Conservation (phyloP, 2,113 vertebrate species). For the Elephantulus edwardii region DNA sequence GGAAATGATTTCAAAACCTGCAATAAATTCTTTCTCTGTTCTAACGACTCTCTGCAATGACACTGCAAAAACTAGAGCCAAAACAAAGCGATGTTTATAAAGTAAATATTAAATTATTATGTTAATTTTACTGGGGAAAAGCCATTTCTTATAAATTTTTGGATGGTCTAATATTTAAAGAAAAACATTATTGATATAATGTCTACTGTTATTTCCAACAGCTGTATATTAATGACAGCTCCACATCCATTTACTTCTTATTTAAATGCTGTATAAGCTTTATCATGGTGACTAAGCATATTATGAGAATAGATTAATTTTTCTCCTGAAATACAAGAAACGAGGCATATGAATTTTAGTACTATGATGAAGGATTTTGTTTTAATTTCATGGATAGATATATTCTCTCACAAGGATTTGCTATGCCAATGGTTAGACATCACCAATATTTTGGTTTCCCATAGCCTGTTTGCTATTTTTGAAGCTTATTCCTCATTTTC, state of each 20-base stretch:
- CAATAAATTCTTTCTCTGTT: conserved; percentile 57
- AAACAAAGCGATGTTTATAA: conserved; percentile 46
- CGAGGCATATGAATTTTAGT: not conserved
- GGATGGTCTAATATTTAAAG: conserved; percentile 42
- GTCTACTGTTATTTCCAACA: not conserved
- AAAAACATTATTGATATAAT: conserved; percentile 2
- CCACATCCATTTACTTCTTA: conserved; percentile 61
- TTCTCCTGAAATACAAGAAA: not conserved
- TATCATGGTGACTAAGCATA: not conserved
- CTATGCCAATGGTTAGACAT: not conserved
- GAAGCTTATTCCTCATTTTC: not conserved
- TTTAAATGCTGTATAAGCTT: conserved; percentile 24
- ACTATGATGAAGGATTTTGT: not conserved
- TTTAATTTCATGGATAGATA: not conserved
- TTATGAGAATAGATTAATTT: not conserved
- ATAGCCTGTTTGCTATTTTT: not conserved
- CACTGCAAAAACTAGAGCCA: not conserved
- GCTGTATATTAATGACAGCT: not conserved
- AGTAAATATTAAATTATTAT: conserved; percentile 68
- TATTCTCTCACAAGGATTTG: not conserved
- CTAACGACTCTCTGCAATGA: conserved; percentile 11
- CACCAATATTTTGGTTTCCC: not conserved
- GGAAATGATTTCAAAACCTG: conserved; percentile 53
- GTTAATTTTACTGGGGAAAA: conserved; percentile 52
- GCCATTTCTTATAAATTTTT: conserved; percentile 32